A percentile compares a stretch with the other conserved stretches of the same genome.
phyloP scores from a whole-genome alignment of 2,113 vertebrate species.

The Perca fluviatilis region DNA sequence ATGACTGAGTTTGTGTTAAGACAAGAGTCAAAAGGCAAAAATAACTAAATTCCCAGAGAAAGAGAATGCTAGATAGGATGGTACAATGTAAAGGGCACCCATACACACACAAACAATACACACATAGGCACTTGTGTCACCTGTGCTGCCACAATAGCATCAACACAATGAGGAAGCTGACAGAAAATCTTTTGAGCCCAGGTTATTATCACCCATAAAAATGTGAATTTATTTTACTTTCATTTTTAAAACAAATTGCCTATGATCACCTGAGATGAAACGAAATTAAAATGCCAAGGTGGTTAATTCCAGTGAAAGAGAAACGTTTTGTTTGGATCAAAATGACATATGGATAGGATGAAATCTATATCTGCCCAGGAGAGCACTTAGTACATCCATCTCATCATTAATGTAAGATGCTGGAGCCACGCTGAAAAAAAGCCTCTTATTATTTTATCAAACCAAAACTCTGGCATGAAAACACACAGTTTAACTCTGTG shows the following conservation, averaged over 20 bases:
- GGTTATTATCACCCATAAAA: conserved; percentile 32
- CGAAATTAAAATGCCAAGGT: not conserved
- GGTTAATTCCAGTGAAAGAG: not conserved
- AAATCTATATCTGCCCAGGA: conserved; percentile 68
- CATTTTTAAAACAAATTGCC: not conserved
- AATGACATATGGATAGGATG: conserved; percentile 34
- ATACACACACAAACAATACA: conserved; percentile 73
- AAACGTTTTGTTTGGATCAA: conserved; percentile 9
- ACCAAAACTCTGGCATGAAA: conserved; percentile 30
- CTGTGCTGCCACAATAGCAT: conserved; percentile 74
- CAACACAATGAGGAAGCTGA: conserved; percentile 81
- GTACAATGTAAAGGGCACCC: conserved; percentile 65
- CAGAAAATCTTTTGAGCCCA: conserved; percentile 71
- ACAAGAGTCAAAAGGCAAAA: conserved; percentile 23
- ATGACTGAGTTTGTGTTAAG: not conserved
- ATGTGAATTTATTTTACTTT: not conserved
- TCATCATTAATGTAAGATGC: conserved; percentile 72
- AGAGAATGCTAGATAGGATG: conserved; percentile 77
- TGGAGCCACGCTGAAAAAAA: conserved; percentile 46
- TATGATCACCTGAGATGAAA: not conserved
- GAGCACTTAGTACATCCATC: conserved; percentile 48
- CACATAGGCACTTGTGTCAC: conserved; percentile 70
- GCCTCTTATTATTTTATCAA: conserved; percentile 44
- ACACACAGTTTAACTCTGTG: not conserved
- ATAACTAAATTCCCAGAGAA: conserved; percentile 40